Base-by-base conservation (phyloP, 2,888 invertebrate species). In the Erebia palarica region DNA sequence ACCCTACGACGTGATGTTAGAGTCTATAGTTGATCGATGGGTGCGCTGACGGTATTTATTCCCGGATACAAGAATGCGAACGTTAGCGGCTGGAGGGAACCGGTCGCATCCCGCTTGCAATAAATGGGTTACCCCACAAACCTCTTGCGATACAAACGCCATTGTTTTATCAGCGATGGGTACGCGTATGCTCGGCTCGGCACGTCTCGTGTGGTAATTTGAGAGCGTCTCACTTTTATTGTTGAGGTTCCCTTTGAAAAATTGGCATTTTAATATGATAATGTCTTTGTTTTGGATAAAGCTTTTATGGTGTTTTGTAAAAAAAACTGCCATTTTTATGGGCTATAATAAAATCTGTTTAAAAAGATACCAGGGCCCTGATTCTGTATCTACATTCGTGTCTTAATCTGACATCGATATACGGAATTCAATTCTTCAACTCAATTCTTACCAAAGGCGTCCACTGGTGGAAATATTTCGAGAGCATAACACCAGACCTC, bases 61-160 rank as follows among this genome's bases (percentile, higher is more conserved):
- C 87, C 88, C 87, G 87, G 87, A 90, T 88, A 85, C 85, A 80
- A 86, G 88, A 85, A 83, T 87, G 88, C 85, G 86, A 84, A 83
- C 82, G 74, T 76, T 75, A 77, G 73, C 60, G 73, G 71, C 74
- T 68, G 67, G 75, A 60, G 78, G 80, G 77, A 84, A 90, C 89
- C 90, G 91, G 91, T 90, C 84, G 84, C 73, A 82, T 83, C 80
- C 82, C 84, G 86, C 86, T 84, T 85, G 86, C 87, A 81, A 81
- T 89, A 92, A 91, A 92, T 92, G 89, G 92, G 92, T 92, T 92
- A 90, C 90, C 91, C 92, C 89, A 92, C 91, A 92, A 84, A 92
- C 92, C 92, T 89, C 91, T 89, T 92, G 89, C 85, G 85, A 89
- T 87, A 91, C 83, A 90, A 86, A 91, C 86, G 76, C 74, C 64